Conservation (phyloP, 2,888 invertebrate species). For the Sericinus montela region DNA sequence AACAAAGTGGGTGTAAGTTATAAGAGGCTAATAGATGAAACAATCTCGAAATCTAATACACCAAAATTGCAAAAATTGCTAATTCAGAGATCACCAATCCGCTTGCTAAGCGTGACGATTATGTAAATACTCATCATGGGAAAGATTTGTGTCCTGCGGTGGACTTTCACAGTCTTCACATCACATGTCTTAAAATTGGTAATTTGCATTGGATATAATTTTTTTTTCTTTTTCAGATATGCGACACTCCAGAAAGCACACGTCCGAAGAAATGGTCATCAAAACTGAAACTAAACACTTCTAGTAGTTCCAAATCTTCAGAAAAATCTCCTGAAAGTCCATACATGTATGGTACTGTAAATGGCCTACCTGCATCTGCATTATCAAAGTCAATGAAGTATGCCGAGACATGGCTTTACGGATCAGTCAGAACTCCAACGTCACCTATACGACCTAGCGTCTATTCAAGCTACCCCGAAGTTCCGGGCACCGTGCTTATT, state of each 20-base stretch:
- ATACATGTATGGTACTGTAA: slow-evolving; percentile 71
- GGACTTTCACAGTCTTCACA: too few species aligned
- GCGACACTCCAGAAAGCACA: slow-evolving; percentile 72
- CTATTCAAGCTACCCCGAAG: slow-evolving; percentile 70
- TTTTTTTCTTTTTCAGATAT: slow-evolving; percentile 64
- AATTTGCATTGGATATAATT: too few species aligned
- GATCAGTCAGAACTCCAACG: slow-evolving; percentile 83
- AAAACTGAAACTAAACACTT: slow-evolving; percentile 80
- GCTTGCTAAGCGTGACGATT: too few species aligned
- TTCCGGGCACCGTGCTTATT: slow-evolving; percentile 66
- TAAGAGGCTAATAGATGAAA: too few species aligned
- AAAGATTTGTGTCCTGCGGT: too few species aligned
- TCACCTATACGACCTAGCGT: slow-evolving; percentile 68
- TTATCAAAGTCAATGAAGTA: slow-evolving; percentile 91
- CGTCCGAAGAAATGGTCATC: slow-evolving; percentile 86
- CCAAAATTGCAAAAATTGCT: too few species aligned
- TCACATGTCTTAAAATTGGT: too few species aligned
- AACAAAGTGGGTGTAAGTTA: too few species aligned
- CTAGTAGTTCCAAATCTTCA: slow-evolving; percentile 65
- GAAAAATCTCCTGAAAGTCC: slow-evolving; percentile 71
- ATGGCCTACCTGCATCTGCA: slow-evolving; percentile 83
- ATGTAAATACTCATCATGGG: too few species aligned
- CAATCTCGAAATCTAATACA: too few species aligned
- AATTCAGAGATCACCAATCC: too few species aligned
- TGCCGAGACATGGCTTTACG: slow-evolving; percentile 92